These are phyloP conservation scores for Micropterix aruncella DNA, from an alignment of 2,888 invertebrate species.

Conservation along the genomic window DNA sequence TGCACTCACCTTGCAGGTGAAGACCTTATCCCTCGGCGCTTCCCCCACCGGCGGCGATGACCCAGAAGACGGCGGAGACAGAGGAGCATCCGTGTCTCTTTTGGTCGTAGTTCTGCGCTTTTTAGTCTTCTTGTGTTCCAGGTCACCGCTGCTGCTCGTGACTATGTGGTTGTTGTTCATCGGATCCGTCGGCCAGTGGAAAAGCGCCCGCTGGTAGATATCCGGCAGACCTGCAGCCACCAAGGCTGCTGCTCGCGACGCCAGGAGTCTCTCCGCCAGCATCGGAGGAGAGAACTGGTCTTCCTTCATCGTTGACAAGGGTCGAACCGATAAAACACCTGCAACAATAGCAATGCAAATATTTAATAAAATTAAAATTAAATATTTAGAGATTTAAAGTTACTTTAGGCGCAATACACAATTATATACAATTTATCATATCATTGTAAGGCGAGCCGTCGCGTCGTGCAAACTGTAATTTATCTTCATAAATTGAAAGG, in stretches of 20 bases:
- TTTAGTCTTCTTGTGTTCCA: conserved; percentile 28
- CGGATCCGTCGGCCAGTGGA: conserved; percentile 39
- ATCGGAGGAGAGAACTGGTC: conserved; percentile 31
- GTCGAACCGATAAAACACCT: conserved; percentile 35
- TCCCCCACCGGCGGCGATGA: conserved; percentile 35
- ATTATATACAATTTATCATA: no score
- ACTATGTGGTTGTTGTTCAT: conserved; percentile 40
- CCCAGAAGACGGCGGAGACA: conserved; percentile 34
- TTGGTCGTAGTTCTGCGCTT: conserved; percentile 32
- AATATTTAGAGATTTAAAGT: neutral
- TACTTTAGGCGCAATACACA: neutral
- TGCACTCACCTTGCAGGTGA: conserved; percentile 54
- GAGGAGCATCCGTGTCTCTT: conserved; percentile 26
- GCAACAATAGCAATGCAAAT: conserved; percentile 14
- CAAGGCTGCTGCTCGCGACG: conserved; percentile 34
- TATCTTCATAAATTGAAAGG: no score
- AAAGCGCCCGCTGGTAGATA: conserved; percentile 47
- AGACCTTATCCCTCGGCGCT: conserved; percentile 62
- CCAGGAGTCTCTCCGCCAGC: conserved; percentile 39
- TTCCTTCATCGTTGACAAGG: conserved; percentile 31
- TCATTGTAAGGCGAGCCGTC: no score
- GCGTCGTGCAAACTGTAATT: no score
- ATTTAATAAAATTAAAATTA: neutral
- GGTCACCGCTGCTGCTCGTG: conserved; percentile 25
- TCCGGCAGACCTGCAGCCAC: conserved; percentile 45